Evolutionary conservation across 1,140 invertebrate species (phyloP).

Genomic region (Oreohelix idahoensis): DNA sequence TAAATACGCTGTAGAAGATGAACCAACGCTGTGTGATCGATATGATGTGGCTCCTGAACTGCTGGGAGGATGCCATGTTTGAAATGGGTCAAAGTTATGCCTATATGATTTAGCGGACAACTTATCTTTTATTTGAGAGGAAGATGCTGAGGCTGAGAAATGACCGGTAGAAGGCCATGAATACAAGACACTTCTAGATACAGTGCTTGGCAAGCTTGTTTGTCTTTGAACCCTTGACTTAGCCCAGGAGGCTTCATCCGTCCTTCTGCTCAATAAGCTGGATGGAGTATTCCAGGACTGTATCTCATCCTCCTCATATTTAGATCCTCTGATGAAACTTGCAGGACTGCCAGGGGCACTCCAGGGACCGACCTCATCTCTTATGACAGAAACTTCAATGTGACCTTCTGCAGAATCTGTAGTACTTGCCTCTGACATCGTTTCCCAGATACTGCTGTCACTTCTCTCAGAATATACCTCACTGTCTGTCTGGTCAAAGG

Average conservation of each 20-base stretch:
- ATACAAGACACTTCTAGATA: not conserved
- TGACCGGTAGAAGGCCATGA: conserved; percentile 1
- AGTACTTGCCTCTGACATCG: conserved; percentile 15
- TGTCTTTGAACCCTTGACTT: not conserved
- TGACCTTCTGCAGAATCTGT: not conserved
- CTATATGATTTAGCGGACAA: not conserved
- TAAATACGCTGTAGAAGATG: not conserved
- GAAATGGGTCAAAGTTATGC: conserved; percentile 17
- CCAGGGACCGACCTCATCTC: not conserved
- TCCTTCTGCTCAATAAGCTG: not conserved
- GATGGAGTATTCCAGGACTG: not conserved
- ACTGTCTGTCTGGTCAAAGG: not conserved
- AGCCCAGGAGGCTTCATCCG: not conserved
- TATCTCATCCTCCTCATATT: not conserved
- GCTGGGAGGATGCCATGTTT: conserved; percentile 18
- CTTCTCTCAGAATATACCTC: conserved; percentile 14
- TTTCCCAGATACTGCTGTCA: conserved; percentile 25
- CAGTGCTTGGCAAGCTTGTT: not conserved
- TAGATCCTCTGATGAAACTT: conserved; percentile 10
- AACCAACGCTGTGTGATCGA: not conserved
- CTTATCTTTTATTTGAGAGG: not conserved
- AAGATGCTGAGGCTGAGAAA: not conserved
- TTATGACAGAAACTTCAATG: not conserved
- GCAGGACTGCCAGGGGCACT: conserved; percentile 29
- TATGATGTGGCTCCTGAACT: not conserved